Base-by-base conservation (phyloP, 2,113 vertebrate genomes). In the Riparia riparia region DNA sequence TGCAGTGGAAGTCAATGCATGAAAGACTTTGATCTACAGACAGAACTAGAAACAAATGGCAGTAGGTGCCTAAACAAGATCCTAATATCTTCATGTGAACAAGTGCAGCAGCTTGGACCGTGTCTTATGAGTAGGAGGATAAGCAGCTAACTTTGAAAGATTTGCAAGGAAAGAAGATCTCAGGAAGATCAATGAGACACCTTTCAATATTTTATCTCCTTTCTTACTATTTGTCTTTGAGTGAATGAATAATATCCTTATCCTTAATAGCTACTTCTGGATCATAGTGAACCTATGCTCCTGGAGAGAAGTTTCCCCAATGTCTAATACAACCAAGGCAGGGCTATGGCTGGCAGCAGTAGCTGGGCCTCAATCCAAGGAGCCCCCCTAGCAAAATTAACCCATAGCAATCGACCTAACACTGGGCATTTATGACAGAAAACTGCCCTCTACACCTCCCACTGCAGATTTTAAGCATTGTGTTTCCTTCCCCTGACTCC, bases 91-190 rank as follows among this genome's bases (percentile, higher is more conserved):
- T 39, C 47, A 65, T 0, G 0, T 58, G n/a, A 90, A 47, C 24
- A 68, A 79, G 49, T 32, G 47, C 34, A 76, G 57, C 86, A 93
- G 89, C 64, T 92, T 92, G 77, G 70, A 37, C 56, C 19, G 17
- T 69, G 45, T 66, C 65, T 53, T 53, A 21, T 3, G 32, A 79
- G 74, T 66, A 73, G 61, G 82, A 92, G 47, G 56, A 71, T 82
- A 96, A 92, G 61, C 86, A 2, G 22, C 39, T 76, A 72, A 91
- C 66, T 86, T 82, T 15, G 74, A 89, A 82, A 82, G 76, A 93
- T 76, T 74, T 82, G 8, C 47, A 85, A 71, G 51, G 64, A 76
- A 76, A 91, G 32, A 76, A 34, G 47, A 51, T 68, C 47, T 64
- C 53, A 29, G 63, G 34, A 47, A 93, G 14, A 87, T 56, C 7